phyloP scores from a whole-genome alignment of 2,888 invertebrate genomes.

The Cancer borealis region DNA sequence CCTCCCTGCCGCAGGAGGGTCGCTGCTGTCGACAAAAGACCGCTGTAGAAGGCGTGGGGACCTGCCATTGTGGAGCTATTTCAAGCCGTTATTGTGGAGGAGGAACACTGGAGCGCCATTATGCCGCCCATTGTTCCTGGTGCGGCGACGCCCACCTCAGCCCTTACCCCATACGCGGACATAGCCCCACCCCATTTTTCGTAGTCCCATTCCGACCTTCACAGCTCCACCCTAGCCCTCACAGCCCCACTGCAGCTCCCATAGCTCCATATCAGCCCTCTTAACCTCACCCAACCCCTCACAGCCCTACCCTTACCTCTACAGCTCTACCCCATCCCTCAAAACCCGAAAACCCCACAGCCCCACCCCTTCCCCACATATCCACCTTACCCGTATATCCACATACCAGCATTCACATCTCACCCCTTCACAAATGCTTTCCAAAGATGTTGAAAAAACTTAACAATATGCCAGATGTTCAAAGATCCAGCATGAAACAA shows the following conservation, averaged over 20 bases:
- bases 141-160: background rate
- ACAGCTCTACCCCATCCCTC: background rate
- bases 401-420: background rate
- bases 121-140: background rate
- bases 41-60: slow-evolving; percentile 11
- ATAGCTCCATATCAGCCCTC: background rate
- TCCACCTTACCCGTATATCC: background rate
- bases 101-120: slow-evolving; percentile 27
- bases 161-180: background rate
- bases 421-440: too few species aligned
- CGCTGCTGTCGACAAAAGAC: background rate
- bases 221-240: background rate
- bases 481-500: background rate
- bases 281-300: background rate
- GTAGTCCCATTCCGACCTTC: background rate
- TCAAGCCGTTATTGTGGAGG: slow-evolving; percentile 23
- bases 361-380: background rate
- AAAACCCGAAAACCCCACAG: background rate
- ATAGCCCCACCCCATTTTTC: background rate
- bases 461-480: background rate
- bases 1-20: background rate
- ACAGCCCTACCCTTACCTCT: background rate
- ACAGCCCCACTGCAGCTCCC: background rate
- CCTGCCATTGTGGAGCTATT: slow-evolving; percentile 36
- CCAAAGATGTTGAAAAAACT: background rate